A percentile compares a stretch with the other conserved stretches of the same genome.
Conservation (phyloP, 2,113 vertebrate genomes). For the Taxidea taxus region DNA sequence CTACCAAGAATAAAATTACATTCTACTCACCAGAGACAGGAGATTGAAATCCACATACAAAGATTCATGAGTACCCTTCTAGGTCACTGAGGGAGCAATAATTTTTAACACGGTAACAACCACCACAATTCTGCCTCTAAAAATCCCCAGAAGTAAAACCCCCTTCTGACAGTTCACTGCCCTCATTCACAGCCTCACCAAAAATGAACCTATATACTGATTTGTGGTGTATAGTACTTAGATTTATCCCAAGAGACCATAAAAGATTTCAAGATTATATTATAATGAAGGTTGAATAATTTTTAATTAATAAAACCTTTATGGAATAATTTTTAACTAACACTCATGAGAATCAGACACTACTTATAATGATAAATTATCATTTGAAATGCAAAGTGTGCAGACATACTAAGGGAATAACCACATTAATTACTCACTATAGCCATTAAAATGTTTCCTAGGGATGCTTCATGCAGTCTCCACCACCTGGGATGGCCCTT, state of each 20-base stretch:
- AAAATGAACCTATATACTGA: not conserved
- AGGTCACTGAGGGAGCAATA: not conserved
- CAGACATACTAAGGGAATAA: constrained; percentile 39
- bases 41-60: not conserved
- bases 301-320: constrained; percentile 66
- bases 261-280: constrained; percentile 33
- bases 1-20: not conserved
- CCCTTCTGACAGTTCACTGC: not conserved
- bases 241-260: not conserved
- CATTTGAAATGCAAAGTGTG: constrained; percentile 59
- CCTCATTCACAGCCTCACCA: not conserved
- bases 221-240: not conserved
- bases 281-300: constrained; percentile 18
- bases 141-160: not conserved
- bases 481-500: constrained; percentile 11
- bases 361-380: constrained; percentile 66
- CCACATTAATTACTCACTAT: constrained; percentile 53
- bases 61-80: not conserved
- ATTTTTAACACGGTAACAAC: not conserved
- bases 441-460: constrained; percentile 28
- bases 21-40: not conserved
- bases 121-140: not conserved
- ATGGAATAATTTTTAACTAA: constrained; percentile 66
- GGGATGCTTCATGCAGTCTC: not conserved
- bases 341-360: constrained; percentile 42